Percentiles rank a stretch among this genome's conserved stretches.
phyloP scores from a whole-genome alignment of 1,140 invertebrate genomes.

The Drosophila lacteicornis region DNA sequence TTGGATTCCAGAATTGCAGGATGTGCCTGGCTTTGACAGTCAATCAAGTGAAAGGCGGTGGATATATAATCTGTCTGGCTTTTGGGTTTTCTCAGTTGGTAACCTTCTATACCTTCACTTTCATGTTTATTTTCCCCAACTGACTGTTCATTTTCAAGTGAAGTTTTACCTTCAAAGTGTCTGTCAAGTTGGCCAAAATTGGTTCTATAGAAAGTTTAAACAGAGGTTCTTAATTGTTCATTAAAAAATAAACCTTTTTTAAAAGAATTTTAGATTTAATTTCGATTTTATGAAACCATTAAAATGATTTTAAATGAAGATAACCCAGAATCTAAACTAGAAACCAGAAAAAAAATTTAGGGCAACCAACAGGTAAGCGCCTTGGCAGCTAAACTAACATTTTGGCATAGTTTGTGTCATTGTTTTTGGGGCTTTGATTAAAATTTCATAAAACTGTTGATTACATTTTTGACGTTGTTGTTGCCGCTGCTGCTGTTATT shows the following conservation, averaged over 20 bases:
- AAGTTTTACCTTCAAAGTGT: background rate
- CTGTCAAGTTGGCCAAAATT: background rate
- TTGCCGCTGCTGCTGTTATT: conserved; percentile 2
- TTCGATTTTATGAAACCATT: too few species aligned
- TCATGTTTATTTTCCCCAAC: background rate
- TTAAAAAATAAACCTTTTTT: too few species aligned
- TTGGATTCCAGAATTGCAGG: conserved; percentile 21
- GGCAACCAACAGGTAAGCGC: conserved; percentile 19
- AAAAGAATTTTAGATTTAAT: too few species aligned
- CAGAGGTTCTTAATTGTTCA: too few species aligned
- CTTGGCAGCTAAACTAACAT: conserved; percentile 27
- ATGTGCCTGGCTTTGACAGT: conserved; percentile 47
- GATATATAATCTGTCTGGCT: conserved; percentile 46
- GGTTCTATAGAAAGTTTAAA: too few species aligned
- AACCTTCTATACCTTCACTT: background rate
- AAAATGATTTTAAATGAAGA: background rate
- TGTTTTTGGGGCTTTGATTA: conserved; percentile 35
- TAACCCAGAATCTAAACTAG: background rate
- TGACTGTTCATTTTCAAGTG: conserved; percentile 18
- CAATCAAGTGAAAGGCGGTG: conserved; percentile 43
- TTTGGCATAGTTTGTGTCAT: conserved; percentile 23
- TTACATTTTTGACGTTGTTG: conserved; percentile 35
- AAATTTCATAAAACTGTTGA: conserved; percentile 62
- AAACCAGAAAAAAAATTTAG: too few species aligned
- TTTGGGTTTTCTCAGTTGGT: background rate